Evolutionary conservation across 2,113 vertebrate species (phyloP).

Genomic region (Heloderma charlesbogerti): DNA sequence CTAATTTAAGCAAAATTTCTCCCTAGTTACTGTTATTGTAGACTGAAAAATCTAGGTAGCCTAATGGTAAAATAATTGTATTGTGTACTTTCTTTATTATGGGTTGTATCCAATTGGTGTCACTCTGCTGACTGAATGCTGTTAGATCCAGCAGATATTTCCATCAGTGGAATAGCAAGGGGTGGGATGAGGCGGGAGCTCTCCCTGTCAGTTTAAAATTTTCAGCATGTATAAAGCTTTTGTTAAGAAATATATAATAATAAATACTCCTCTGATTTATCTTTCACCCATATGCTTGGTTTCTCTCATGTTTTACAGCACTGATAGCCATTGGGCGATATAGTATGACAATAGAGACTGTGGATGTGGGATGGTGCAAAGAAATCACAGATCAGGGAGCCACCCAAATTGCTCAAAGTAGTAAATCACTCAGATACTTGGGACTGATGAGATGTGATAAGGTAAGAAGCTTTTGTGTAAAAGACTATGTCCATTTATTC

Average conservation of each 20-base stretch:
- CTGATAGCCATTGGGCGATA: slow-evolving; percentile 96
- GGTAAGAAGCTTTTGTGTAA: slow-evolving; percentile 78
- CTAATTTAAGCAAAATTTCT: background rate
- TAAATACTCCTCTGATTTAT: background rate
- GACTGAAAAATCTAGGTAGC: background rate
- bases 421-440: slow-evolving; percentile 96
- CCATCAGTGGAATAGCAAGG: too few species aligned
- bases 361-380: slow-evolving; percentile 99
- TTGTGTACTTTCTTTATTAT: background rate
- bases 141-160: too few species aligned
- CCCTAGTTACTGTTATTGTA: background rate
- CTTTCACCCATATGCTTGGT: background rate
- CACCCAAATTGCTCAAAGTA: slow-evolving; percentile 95
- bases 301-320: slow-evolving; percentile 78
- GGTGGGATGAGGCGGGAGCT: too few species aligned
- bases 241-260: background rate
- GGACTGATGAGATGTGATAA: slow-evolving; percentile 99
- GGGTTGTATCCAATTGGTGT: too few species aligned
- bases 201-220: background rate
- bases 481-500: background rate
- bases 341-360: slow-evolving; percentile 96
- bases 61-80: background rate
- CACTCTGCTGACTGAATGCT: too few species aligned
- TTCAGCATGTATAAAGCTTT: background rate
- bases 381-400: slow-evolving; percentile 98